Evolutionary conservation across 92 coral and sea anemone genomes (phyloP).

Genomic region (Montipora capitata): DNA sequence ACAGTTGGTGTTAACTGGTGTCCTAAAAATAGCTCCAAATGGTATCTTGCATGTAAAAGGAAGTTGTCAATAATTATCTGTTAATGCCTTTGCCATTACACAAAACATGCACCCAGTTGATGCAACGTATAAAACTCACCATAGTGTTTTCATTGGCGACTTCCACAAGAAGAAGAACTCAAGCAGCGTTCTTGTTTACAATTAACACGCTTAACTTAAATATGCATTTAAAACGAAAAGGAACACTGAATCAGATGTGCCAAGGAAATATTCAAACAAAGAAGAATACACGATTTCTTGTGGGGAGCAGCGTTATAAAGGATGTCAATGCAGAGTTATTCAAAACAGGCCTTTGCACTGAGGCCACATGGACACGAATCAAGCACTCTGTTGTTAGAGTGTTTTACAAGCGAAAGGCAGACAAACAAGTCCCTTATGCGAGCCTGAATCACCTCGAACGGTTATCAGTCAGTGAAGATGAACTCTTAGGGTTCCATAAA

Average conservation of each 20-base stretch:
- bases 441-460: slow-evolving; percentile 31
- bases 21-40: slow-evolving; percentile 31
- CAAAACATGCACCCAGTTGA: slow-evolving; percentile 4
- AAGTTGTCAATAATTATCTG: slow-evolving; percentile 30
- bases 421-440: slow-evolving; percentile 26
- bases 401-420: slow-evolving; percentile 4
- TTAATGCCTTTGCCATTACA: slow-evolving; percentile 19
- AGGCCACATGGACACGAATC: slow-evolving; percentile 29
- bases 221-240: slow-evolving; percentile 36
- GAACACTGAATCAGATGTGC: neutral
- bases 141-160: slow-evolving; percentile 25
- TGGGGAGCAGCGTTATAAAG: neutral
- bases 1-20: neutral
- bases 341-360: neutral
- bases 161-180: slow-evolving; percentile 9
- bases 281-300: neutral
- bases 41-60: slow-evolving; percentile 17
- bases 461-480: slow-evolving; percentile 15
- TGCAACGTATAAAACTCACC: neutral
- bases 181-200: neutral
- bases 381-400: slow-evolving; percentile 22
- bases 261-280: neutral
- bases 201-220: slow-evolving; percentile 8
- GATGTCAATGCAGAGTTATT: neutral
- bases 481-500: neutral